phyloP scores from a whole-genome alignment of 2,888 invertebrate species.

The Selenia dentaria region DNA sequence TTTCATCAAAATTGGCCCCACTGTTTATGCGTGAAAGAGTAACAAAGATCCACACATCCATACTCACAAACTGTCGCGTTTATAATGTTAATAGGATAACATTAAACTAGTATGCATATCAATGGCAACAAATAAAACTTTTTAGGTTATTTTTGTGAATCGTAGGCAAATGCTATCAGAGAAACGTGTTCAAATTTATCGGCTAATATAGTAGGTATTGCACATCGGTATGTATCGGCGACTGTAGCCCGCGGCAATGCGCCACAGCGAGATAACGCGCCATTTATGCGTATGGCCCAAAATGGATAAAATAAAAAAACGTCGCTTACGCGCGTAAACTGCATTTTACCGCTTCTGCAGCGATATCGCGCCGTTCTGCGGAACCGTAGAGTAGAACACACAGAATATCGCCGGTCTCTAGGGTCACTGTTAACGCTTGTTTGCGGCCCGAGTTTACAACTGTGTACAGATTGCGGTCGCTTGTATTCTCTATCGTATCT shows the following conservation, averaged over 20 bases:
- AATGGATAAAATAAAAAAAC: conserved; percentile 12
- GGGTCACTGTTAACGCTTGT: not conserved
- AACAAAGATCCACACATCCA: too few relatives aligned
- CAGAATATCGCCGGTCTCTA: not conserved
- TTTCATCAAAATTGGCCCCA: too few relatives aligned
- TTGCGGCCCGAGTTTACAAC: not conserved
- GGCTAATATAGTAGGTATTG: too few relatives aligned
- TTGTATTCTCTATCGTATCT: not conserved
- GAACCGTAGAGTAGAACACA: not conserved
- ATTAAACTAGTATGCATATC: too few relatives aligned
- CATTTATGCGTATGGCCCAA: not conserved
- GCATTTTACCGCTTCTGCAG: conserved; percentile 6
- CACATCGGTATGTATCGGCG: not conserved
- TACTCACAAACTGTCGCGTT: too few relatives aligned
- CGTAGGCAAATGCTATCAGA: too few relatives aligned
- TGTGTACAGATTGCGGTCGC: conserved; percentile 5
- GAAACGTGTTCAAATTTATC: too few relatives aligned
- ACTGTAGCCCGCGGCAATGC: not conserved
- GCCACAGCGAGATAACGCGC: conserved; percentile 4
- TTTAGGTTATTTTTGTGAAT: too few relatives aligned
- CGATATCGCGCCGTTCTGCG: not conserved
- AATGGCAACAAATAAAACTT: too few relatives aligned
- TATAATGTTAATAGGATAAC: too few relatives aligned
- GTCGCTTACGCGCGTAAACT: conserved; percentile 5
- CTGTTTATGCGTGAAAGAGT: too few relatives aligned